A percentile compares a stretch with the other conserved stretches of the same genome.
phyloP scores from a whole-genome alignment of 2,113 vertebrate genomes.

The Leptosomus discolor region DNA sequence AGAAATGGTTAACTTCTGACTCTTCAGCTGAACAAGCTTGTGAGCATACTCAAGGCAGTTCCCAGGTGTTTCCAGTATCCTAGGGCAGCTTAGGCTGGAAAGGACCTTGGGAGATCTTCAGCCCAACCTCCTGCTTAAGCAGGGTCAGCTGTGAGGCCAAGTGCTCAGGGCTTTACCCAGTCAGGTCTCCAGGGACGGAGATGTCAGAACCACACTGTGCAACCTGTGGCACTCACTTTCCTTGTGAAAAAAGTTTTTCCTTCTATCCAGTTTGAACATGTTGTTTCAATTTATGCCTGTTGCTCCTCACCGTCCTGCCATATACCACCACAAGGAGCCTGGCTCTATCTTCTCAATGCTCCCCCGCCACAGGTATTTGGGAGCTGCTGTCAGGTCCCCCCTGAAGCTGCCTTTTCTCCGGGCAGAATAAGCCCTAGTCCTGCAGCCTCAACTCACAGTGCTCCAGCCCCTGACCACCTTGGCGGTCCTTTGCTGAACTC shows the following conservation, averaged over 20 bases:
- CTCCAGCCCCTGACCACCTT: not conserved
- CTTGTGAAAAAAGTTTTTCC: too few species aligned
- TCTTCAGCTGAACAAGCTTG: not conserved
- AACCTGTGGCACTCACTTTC: too few species aligned
- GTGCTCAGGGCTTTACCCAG: too few species aligned
- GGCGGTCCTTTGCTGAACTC: not conserved
- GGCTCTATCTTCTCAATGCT: not conserved
- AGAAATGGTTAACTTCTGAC: not conserved
- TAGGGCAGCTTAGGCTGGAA: not conserved
- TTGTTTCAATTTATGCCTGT: not conserved
- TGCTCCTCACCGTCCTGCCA: not conserved
- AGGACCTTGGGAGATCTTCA: not conserved
- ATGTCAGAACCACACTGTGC: too few species aligned
- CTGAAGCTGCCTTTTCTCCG: not conserved
- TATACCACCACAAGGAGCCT: not conserved
- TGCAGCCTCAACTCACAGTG: not conserved
- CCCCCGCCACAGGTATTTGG: rapidly evolving
- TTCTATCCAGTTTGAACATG: too few species aligned
- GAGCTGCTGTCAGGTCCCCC: not conserved
- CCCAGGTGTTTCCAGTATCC: not conserved
- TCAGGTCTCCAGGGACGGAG: too few species aligned
- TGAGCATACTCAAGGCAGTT: not conserved
- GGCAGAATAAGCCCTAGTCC: not conserved
- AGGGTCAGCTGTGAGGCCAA: too few species aligned
- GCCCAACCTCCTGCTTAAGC: too few species aligned